Evolutionary conservation across 2,888 invertebrate genomes (phyloP), one percentile per base, ranked within the genome.

Genomic region (Calameuta filiformis): DNA sequence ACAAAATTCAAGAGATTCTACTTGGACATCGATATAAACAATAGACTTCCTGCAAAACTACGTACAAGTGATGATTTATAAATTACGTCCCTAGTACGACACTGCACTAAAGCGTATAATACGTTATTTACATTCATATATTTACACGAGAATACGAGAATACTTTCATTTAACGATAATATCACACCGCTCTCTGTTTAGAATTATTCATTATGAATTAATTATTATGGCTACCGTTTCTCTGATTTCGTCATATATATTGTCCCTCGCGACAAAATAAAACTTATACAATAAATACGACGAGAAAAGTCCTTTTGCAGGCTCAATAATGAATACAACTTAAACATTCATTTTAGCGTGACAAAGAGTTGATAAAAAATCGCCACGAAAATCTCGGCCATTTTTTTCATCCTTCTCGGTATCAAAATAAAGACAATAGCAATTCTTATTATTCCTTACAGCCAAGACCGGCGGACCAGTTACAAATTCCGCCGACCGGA

Each of bases 401-500:
- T 9, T 56, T 56, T 56, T 9, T 56, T 56, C 56, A 56, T 23
- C 2, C 56, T 56, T 9, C 23, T 56, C 23, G 23, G 23, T 56
- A 56, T 56, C 56, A 23, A 56, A 56, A 56, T 56, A 9, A 56
- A 56, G 23, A 56, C 23, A 56, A 56, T 23, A 23, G 23, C 56
- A 56, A 56, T 56, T 56, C 11, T 73, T 31, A 76, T 85, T 88
- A 92, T 81, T 96, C 95, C 81, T 94, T 94, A 87, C 97, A 97
- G 1, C 96, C 96, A 30, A 96, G 92, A 1, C 96, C 97, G 0
- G 96, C 95, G 0, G 96, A 95, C 97, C 97, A 97, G 92, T 97
- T 97, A 90, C 98, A 98, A 85, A 97, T 97, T 34, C 97, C 97
- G 6, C 97, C 97, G 1, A 97, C 95, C 0, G 97, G 97, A 90